Base-by-base conservation (phyloP, 53 echinoderm and acorn worm species). In the Antedon mediterranea region DNA sequence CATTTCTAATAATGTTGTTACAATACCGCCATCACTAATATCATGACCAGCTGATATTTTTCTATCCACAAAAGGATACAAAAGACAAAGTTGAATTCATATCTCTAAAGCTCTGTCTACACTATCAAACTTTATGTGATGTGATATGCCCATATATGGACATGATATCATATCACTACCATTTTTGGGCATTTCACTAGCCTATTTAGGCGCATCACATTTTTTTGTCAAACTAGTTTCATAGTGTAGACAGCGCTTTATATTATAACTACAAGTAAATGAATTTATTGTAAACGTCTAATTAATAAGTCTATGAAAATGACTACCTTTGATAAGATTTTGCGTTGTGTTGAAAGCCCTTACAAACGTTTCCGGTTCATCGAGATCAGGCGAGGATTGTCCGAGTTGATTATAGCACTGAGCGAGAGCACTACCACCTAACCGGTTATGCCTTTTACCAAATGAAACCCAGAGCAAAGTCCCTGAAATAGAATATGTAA, bases 371-470 rank as follows among this genome's bases (percentile, higher is more conserved):
- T 74, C 30, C 8, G 89, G 83, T 14, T 83, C 85, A 34, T 88
- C 81, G 0, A 95, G 83, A 71, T 92, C 92, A 28, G 97, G 89
- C 0, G 86, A 87, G 20, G 33, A 32, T 30, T 95, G 88, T n/a
- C 97, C 97, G 3, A 95, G 82, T 86, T 95, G 97, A 57, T 85
- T 87, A 85, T 85, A 92, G 81, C 91, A 95, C 78, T 95, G 97
- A 34, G 91, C 97, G 0, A 95, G 77, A 41, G 97, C 97, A n/a
- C 89, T 87, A 0, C 97, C 97, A 28, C 97, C 97, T 0, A 95
- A 83, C 6, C 97, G 78, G 28, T 83, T 29, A 20, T 92, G 83
- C 34, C 89, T 91, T 33, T 77, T 34, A 76, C 97, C 89, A 20
- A 95, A 84, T 74, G 91, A 89, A 3, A 95, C 88, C 73, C 82